These are phyloP conservation scores for Tetramorium parvispinum DNA, from an alignment of 1,140 invertebrate species.

Conservation along the genomic window DNA sequence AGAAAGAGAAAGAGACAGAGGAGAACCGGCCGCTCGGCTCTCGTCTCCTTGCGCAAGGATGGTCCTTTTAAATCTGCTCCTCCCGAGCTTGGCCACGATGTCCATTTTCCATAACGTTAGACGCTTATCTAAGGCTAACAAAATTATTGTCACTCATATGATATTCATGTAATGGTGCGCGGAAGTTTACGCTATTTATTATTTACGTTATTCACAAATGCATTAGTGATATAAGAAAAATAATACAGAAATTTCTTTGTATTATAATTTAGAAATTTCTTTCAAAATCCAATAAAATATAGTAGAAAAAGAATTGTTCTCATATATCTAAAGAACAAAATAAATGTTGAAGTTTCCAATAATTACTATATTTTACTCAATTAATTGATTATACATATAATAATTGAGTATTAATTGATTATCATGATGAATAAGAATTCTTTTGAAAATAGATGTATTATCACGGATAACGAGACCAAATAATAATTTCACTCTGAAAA, in stretches of 20 bases:
- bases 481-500: conserved; percentile 16
- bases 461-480: not conserved
- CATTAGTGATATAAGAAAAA: not conserved
- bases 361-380: no score
- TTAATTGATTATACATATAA: no score
- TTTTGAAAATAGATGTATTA: not conserved
- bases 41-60: conserved; percentile 55
- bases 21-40: conserved; percentile 43
- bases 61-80: conserved; percentile 58
- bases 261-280: no score
- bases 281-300: not conserved
- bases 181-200: not conserved
- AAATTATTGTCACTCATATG: conserved; percentile 20
- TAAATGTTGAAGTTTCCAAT: not conserved
- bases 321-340: not conserved
- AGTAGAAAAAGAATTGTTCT: not conserved
- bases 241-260: not conserved
- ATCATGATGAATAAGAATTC: not conserved
- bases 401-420: not conserved
- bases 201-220: not conserved
- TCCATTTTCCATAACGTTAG: conserved; percentile 21
- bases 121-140: conserved; percentile 32
- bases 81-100: conserved; percentile 18
- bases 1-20: conserved; percentile 40
- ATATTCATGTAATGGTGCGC: not conserved